Percentiles rank a stretch among this genome's conserved stretches.
These are phyloP conservation scores for Drosophila ezoana DNA, from an alignment of 2,888 invertebrate genomes.

Conservation along the genomic window DNA sequence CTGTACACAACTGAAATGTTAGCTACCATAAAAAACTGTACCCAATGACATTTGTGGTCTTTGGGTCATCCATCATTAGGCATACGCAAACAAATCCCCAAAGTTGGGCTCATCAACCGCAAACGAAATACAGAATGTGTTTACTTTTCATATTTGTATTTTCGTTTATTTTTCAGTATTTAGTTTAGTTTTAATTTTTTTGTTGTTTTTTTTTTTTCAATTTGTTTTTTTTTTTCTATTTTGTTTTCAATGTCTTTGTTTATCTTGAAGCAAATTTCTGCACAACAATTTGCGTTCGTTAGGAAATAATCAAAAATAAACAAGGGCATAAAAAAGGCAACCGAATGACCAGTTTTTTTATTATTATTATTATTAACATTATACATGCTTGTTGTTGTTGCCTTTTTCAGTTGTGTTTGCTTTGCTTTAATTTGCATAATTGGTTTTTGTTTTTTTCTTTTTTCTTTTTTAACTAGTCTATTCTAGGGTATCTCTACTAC, in stretches of 20 bases:
- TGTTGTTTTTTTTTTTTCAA: conserved; percentile 17
- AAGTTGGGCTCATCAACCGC: neutral
- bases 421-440: neutral
- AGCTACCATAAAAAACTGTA: too few relatives aligned
- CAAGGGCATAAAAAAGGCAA: conserved; percentile 9
- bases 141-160: conserved; percentile 44
- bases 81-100: conserved; percentile 11
- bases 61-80: conserved; percentile 33
- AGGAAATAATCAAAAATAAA: conserved; percentile 9
- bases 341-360: neutral
- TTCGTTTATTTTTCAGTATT: conserved; percentile 55
- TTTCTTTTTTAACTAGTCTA: conserved; percentile 35
- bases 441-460: neutral
- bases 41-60: neutral
- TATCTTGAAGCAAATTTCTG: conserved; percentile 47
- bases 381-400: neutral
- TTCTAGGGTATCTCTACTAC: conserved; percentile 21
- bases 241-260: conserved; percentile 53
- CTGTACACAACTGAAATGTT: neutral
- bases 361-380: conserved; percentile 1
- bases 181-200: neutral
- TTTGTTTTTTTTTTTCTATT: conserved; percentile 21
- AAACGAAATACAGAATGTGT: conserved; percentile 32
- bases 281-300: conserved; percentile 42
- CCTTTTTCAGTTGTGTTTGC: conserved; percentile 1